Percentiles rank a stretch among this genome's conserved stretches.
Conservation (phyloP, 2,113 vertebrate species). For the Pelecanoides urinatrix region DNA sequence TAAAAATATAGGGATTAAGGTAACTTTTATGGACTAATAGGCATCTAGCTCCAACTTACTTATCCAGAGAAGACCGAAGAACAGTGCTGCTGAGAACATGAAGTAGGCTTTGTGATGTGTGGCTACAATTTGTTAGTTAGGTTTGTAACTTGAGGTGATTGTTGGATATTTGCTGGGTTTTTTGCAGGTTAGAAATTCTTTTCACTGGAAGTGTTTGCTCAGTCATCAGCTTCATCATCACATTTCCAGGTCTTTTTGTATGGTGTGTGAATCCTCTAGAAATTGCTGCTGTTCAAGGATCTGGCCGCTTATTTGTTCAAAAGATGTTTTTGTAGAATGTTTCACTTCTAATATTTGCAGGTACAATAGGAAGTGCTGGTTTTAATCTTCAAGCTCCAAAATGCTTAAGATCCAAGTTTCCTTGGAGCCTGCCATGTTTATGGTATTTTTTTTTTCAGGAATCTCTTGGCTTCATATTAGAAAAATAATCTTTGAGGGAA, state of each 20-base stretch:
- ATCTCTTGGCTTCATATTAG: neutral
- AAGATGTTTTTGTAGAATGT: neutral
- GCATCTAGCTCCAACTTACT: neutral
- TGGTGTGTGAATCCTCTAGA: neutral
- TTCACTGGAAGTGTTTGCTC: neutral
- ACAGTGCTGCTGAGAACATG: neutral
- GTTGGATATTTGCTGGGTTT: fast-evolving
- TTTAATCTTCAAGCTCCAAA: neutral
- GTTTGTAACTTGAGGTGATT: neutral
- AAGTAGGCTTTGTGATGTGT: neutral
- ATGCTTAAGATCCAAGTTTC: neutral
- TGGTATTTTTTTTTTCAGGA: neutral
- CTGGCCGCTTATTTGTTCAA: neutral
- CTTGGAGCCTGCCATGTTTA: neutral
- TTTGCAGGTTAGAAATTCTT: neutral
- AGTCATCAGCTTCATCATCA: fast-evolving
- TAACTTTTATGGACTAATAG: neutral
- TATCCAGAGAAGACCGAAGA: neutral
- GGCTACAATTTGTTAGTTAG: fast-evolving
- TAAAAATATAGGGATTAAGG: neutral
- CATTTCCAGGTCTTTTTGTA: neutral
- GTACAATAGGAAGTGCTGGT: neutral
- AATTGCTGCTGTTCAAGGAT: neutral
- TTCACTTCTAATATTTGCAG: neutral
- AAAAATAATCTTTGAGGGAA: neutral